These are phyloP conservation scores for Neogobius melanostomus DNA, from an alignment of 2,113 vertebrate genomes.

Conservation along the genomic window DNA sequence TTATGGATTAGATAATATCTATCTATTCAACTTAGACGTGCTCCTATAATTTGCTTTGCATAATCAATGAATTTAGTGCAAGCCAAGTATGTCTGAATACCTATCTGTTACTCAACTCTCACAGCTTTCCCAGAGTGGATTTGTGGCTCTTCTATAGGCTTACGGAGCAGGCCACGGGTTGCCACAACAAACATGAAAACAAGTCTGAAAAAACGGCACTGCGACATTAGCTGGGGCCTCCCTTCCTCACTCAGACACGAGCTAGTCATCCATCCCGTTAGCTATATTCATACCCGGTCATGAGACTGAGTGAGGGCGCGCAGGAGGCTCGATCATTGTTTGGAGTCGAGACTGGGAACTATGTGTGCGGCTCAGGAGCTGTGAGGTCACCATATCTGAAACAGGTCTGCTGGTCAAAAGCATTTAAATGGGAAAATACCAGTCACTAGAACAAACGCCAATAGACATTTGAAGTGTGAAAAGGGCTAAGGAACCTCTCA, in stretches of 20 bases:
- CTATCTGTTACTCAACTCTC: background rate
- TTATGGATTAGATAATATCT: no score
- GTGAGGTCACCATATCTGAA: background rate
- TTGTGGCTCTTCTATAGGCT: background rate
- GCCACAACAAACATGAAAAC: conserved; percentile 38
- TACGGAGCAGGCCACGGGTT: conserved; percentile 28
- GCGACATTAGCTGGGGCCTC: conserved; percentile 15
- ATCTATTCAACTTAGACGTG: no score
- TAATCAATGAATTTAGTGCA: no score
- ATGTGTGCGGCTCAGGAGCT: conserved; percentile 21
- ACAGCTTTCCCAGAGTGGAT: background rate
- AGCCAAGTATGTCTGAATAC: background rate
- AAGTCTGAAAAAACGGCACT: conserved; percentile 19
- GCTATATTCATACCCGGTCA: conserved; percentile 61
- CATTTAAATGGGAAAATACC: no score
- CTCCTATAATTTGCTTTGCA: no score
- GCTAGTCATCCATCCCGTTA: conserved; percentile 61
- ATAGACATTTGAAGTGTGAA: background rate
- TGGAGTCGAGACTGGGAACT: conserved; percentile 41
- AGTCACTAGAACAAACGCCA: no score
- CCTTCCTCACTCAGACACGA: background rate
- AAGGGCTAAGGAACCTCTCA: background rate
- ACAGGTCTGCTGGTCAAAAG: background rate
- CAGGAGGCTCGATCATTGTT: conserved; percentile 53
- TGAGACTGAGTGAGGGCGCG: conserved; percentile 51